Conservation (phyloP, 2,888 invertebrate genomes). For the Glaucopsyche alexis region DNA sequence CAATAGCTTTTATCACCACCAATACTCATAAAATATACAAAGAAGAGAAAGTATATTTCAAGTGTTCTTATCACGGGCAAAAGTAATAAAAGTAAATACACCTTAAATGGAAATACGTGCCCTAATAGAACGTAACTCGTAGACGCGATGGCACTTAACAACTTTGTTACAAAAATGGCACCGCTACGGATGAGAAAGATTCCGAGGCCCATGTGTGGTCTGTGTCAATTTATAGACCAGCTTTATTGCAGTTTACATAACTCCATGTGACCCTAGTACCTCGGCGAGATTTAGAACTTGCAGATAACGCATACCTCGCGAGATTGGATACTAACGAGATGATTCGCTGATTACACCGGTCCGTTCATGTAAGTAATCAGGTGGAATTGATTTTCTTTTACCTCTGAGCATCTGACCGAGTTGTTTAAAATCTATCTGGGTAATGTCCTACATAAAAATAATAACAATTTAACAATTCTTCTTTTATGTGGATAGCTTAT, state of each 20-base stretch:
- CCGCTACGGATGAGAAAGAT: slow-evolving; percentile 40
- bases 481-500: too few species aligned
- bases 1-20: background rate
- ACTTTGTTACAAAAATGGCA: slow-evolving; percentile 43
- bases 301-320: slow-evolving; percentile 3
- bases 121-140: slow-evolving; percentile 36
- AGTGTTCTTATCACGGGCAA: slow-evolving; percentile 26
- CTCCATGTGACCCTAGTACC: slow-evolving; percentile 26
- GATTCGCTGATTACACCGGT: background rate
- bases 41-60: slow-evolving; percentile 23
- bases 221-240: slow-evolving; percentile 27
- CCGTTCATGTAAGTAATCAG: slow-evolving; percentile 4
- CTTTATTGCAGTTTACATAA: slow-evolving; percentile 18
- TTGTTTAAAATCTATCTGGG: background rate
- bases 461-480: too few species aligned
- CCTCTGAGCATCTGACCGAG: background rate
- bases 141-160: slow-evolving; percentile 32
- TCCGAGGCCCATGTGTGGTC: slow-evolving; percentile 36
- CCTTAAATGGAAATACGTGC: slow-evolving; percentile 38
- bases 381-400: slow-evolving; percentile 11
- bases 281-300: slow-evolving; percentile 13
- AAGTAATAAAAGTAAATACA: slow-evolving; percentile 31
- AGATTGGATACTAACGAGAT: slow-evolving; percentile 13
- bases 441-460: background rate
- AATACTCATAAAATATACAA: slow-evolving; percentile 9